Conservation (phyloP, 1,140 invertebrate genomes). For the Bombus impatiens region DNA sequence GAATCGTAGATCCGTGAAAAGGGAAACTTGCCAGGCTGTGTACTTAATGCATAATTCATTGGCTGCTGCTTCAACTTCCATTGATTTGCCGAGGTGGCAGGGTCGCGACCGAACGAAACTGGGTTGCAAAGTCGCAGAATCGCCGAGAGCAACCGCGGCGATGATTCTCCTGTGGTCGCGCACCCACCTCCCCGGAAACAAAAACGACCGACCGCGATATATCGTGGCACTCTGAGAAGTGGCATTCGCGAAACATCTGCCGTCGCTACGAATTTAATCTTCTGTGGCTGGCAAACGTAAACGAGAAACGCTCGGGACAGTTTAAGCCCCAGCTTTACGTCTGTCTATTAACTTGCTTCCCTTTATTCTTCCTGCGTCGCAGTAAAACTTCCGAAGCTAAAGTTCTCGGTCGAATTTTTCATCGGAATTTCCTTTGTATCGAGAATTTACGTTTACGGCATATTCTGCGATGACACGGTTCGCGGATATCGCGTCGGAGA, state of each 20-base stretch:
- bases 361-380: neutral
- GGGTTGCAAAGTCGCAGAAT: conserved; percentile 5
- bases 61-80: neutral
- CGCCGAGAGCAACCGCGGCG: neutral
- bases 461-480: too few relatives aligned
- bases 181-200: neutral
- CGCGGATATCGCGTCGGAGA: too few relatives aligned
- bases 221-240: neutral
- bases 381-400: neutral
- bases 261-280: neutral
- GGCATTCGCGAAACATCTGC: neutral
- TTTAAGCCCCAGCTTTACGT: too few relatives aligned
- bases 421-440: too few relatives aligned
- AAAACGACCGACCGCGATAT: conserved; percentile 1
- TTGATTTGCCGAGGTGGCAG: neutral
- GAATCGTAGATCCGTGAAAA: neutral
- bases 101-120: neutral
- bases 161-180: neutral
- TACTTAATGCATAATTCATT: conserved; percentile 7
- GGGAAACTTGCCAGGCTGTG: neutral
- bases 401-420: too few relatives aligned
- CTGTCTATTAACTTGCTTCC: neutral
- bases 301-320: neutral
- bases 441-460: too few relatives aligned
- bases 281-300: neutral